Conservation (phyloP, 2,797 vertebrate genomes). For the Xerus rutilus region DNA sequence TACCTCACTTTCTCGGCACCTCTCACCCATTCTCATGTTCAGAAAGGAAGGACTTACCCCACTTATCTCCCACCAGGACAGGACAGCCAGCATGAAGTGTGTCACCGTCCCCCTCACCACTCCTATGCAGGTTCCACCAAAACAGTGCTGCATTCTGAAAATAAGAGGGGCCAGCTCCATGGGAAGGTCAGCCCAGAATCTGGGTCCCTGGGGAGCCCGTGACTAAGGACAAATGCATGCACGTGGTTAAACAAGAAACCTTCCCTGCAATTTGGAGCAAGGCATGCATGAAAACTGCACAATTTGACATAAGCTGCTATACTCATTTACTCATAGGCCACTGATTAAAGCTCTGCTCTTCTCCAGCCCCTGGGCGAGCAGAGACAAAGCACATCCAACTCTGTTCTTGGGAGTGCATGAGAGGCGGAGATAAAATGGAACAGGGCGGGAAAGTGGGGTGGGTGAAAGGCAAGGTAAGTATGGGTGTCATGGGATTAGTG, state of each 20-base stretch:
- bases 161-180: not conserved
- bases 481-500: not conserved
- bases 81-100: constrained; percentile 97
- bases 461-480: not conserved
- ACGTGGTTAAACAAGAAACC: not conserved
- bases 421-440: not conserved
- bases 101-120: constrained; percentile 91
- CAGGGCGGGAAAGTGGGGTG: not conserved
- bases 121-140: constrained; percentile 98
- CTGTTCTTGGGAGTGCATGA: not conserved
- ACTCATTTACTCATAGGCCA: not conserved
- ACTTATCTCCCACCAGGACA: constrained; percentile 95
- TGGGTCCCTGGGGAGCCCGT: not conserved
- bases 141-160: constrained; percentile 95
- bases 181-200: not conserved
- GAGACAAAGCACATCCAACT: not conserved
- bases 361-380: not conserved
- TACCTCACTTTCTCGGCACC: not conserved
- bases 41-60: constrained; percentile 91
- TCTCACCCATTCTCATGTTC: not conserved
- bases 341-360: not conserved
- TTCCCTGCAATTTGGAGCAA: not conserved
- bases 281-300: not conserved
- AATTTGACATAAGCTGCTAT: not conserved
- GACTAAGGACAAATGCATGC: not conserved